A percentile compares a stretch with the other conserved stretches of the same genome.
These are phyloP conservation scores for Patiria pectinifera DNA, from an alignment of 53 echinoderm and acorn worm genomes.

Conservation along the genomic window DNA sequence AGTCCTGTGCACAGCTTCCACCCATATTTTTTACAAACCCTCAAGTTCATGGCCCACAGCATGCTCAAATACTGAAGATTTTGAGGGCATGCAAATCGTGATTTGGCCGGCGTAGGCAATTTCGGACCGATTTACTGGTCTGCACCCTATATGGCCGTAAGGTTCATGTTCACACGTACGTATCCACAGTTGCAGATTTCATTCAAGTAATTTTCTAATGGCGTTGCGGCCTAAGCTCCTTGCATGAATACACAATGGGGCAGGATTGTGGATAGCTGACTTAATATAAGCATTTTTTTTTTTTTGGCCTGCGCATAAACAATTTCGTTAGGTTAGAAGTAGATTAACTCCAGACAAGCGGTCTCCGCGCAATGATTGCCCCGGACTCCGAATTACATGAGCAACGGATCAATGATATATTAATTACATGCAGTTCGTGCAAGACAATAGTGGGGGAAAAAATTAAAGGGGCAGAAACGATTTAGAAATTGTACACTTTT, in stretches of 20 bases:
- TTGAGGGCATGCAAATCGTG: no score
- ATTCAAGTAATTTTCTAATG: not conserved
- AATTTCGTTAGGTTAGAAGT: conserved; percentile 13
- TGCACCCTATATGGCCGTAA: not conserved
- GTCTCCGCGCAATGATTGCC: conserved; percentile 41
- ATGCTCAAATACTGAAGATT: no score
- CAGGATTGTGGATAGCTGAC: not conserved
- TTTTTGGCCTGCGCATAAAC: conserved; percentile 16
- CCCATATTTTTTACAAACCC: no score
- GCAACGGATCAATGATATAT: conserved; percentile 45
- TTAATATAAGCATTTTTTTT: not conserved
- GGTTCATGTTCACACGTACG: not conserved
- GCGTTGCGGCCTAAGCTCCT: not conserved
- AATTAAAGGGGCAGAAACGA: not conserved
- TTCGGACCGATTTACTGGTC: no score
- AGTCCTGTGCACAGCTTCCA: no score
- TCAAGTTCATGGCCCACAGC: no score
- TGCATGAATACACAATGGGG: conserved; percentile 10
- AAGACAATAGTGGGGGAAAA: conserved; percentile 27
- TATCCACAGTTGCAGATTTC: not conserved
- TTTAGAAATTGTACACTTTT: not conserved
- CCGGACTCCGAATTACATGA: conserved; percentile 3
- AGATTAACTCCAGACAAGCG: conserved; percentile 18
- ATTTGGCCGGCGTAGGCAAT: no score
- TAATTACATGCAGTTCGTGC: conserved; percentile 48